Base-by-base conservation (phyloP, 2,797 vertebrate species). In the Perodicticus potto region DNA sequence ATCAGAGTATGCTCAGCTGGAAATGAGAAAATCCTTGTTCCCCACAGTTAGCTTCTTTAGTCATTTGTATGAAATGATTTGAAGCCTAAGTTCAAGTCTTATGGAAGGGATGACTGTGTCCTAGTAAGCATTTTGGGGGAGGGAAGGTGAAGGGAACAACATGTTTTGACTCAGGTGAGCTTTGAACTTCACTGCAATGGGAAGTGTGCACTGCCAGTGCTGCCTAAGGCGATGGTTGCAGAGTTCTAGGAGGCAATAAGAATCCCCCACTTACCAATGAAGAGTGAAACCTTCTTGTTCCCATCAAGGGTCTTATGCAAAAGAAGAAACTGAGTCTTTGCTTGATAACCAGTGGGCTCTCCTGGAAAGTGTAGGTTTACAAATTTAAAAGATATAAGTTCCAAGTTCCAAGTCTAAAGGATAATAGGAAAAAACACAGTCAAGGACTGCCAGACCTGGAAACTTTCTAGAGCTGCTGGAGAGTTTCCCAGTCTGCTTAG, bases 281-380 rank as follows among this genome's bases (percentile, higher is more conserved):
- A 14, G 16, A 86, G 45, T 73, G 43, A 88, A 53, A 86, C 59
- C 23, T 23, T 55, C 16, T 11, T 69, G 29, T 80, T 86, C 45
- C 34, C 40, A 89, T 55, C 43, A 78, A 69, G 43, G 20, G 10
- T 67, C 49, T 85, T 86, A 73, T 69, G 29, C 11, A 19, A 67
- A 95, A 89, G n/a, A n/a, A 53, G 43, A 96, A 89, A 87, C 0
- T 76, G 27, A 29, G 20, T 86, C n/a, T 93, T 57, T 78, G 20
- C 29, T 70, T 69, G 29, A 14, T 91, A 29, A 70, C 5, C 32
- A 67, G 22, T 72, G 34, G 63, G 25, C 40, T 76, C 92, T 76
- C 43, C 74, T 65, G 19, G 53, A 95, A 89, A 34, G 7, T 34
- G n/a, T 1, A 49, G 2, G 1, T 81, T 63, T 82, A 73, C 2